phyloP scores from a whole-genome alignment of 2,888 invertebrate species.

The Disparrhopalites patrizii region DNA sequence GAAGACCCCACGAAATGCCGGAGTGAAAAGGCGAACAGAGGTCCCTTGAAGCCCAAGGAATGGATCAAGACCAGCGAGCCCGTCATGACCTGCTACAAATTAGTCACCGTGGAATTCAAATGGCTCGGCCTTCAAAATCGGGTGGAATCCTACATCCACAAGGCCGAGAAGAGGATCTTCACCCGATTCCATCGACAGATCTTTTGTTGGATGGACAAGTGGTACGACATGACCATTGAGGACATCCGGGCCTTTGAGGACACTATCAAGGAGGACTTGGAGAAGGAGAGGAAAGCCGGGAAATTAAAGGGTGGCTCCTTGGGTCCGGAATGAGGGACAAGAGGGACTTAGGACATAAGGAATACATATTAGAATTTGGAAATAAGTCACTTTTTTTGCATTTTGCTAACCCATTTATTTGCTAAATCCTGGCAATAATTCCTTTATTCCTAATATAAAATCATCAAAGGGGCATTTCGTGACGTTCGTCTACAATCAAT shows the following conservation, averaged over 20 bases:
- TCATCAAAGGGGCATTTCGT: too few species aligned
- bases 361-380: too few species aligned
- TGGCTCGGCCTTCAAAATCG: constrained; percentile 62
- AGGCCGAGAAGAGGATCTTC: constrained; percentile 58
- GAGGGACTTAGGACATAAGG: too few species aligned
- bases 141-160: constrained; percentile 58
- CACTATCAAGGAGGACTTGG: neutral
- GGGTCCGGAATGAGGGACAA: neutral
- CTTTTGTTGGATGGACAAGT: constrained; percentile 61
- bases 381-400: too few species aligned
- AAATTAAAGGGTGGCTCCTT: neutral
- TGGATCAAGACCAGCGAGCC: constrained; percentile 52
- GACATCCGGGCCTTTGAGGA: constrained; percentile 59
- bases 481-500: too few species aligned
- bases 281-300: neutral
- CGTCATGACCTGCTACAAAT: constrained; percentile 63
- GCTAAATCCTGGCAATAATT: too few species aligned
- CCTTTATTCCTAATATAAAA: too few species aligned
- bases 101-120: constrained; percentile 62
- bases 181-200: constrained; percentile 62
- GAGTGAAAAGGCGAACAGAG: constrained; percentile 57
- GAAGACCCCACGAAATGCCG: constrained; percentile 56
- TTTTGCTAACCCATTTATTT: too few species aligned
- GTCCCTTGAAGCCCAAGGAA: constrained; percentile 54
- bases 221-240: constrained; percentile 59